Evolutionary conservation across 2,797 vertebrate species (phyloP), one percentile per base, ranked within the genome.

Genomic region (Valencia hispanica): DNA sequence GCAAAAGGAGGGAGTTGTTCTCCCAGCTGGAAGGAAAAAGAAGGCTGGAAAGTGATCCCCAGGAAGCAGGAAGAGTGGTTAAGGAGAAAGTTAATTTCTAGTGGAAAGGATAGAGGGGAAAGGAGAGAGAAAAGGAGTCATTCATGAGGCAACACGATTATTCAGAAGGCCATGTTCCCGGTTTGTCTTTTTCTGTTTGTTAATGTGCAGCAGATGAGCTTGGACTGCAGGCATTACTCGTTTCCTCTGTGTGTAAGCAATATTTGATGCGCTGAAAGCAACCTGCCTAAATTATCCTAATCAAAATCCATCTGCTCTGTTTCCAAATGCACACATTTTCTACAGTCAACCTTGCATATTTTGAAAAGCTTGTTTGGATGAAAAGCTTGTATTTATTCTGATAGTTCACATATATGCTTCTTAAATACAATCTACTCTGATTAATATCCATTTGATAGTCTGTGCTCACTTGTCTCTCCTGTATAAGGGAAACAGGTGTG

Each of bases 291-390:
- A 91, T 86, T 88, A 88, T 82, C 82, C 80, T 69, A 77, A 87
- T 79, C 86, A 78, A 89, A 89, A 87, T 87, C 89, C 89, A 90
- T 90, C 92, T 91, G 89, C 87, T 88, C 79, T 4, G 70, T 63
- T 80, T 84, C 71, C 80, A 84, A 84, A 88, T 57, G 61, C 73
- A 69, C 78, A 70, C 32, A 47, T 68, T 81, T 74, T 68, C 57
- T 80, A 43, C 77, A 78, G 77, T 71, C 78, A 71, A 72, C 53
- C 6, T 7, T 61, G 41, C 73, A 25, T 34, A 61, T 72, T 77
- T 78, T 71, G 55, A 82, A 59, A 55, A 61, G 79, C 65, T 11
- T 53, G 50, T 75, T 83, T 18, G 32, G 78, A 81, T 9, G 72
- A 45, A 70, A 20, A 51, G 79, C 81, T 55, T 20, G 41, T 70